A percentile compares a stretch with the other conserved stretches of the same genome.
These are phyloP conservation scores for Capromys pilorides DNA, from an alignment of 2,797 vertebrate species.

Conservation along the genomic window DNA sequence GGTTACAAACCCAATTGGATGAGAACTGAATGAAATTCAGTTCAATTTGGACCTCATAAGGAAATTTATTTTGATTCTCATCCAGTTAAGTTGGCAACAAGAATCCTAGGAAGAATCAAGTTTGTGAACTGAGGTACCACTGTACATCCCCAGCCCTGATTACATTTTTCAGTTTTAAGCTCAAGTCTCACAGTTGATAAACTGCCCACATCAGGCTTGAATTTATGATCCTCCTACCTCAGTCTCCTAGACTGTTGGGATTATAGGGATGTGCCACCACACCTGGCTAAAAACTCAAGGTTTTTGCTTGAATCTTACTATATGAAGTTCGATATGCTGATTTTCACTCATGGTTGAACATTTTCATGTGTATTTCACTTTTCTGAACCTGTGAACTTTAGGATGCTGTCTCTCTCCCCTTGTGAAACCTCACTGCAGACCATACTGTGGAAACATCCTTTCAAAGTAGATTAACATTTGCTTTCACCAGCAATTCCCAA, in stretches of 20 bases:
- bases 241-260: background rate
- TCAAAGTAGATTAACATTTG: constrained; percentile 14
- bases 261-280: background rate
- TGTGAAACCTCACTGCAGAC: background rate
- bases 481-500: background rate
- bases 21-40: background rate
- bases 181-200: background rate
- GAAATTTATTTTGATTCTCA: background rate
- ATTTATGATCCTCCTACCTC: background rate
- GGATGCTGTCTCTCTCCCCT: background rate
- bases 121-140: background rate
- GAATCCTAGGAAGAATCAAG: background rate
- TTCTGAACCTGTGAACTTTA: background rate
- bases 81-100: background rate
- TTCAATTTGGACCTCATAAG: background rate
- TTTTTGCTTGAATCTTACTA: background rate
- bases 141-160: background rate
- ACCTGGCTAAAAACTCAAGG: background rate
- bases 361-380: background rate
- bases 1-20: background rate
- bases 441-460: background rate
- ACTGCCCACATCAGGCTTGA: background rate
- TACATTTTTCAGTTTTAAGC: background rate
- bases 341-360: background rate
- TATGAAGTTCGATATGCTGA: background rate